These are phyloP conservation scores for Prunella himalayana DNA, from an alignment of 2,113 vertebrate species.

Conservation along the genomic window DNA sequence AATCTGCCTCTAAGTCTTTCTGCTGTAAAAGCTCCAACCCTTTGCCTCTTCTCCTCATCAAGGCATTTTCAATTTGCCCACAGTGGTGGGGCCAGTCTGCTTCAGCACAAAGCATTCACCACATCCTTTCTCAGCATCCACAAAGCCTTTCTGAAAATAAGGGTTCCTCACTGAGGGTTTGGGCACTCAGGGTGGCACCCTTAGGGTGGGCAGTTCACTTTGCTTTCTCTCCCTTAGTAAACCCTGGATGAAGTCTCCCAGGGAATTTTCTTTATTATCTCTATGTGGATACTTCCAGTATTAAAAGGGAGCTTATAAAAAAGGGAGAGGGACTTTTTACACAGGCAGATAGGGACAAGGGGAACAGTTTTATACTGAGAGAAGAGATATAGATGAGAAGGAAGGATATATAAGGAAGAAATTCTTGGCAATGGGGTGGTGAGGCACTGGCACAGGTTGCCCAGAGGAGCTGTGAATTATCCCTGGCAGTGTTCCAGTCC, in stretches of 20 bases:
- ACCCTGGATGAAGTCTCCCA: background rate
- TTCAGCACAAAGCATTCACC: background rate
- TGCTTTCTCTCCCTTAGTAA: background rate
- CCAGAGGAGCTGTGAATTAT: background rate
- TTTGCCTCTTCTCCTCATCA: background rate
- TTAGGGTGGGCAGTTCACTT: background rate
- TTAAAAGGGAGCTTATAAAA: background rate
- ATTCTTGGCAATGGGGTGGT: background rate
- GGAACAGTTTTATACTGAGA: background rate
- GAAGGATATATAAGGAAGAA: background rate
- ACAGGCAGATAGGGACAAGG: background rate
- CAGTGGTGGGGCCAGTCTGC: background rate
- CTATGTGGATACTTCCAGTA: background rate
- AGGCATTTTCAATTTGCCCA: background rate
- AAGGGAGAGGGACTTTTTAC: background rate
- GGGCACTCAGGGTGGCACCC: background rate
- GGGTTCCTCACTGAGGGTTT: accelerated
- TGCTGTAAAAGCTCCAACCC: background rate
- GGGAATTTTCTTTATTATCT: background rate
- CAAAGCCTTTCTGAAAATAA: background rate
- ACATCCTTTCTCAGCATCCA: background rate
- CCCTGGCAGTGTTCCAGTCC: background rate
- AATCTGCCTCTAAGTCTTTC: background rate
- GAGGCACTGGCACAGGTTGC: background rate
- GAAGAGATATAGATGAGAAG: background rate